These are phyloP conservation scores for Xylota segnis DNA, from an alignment of 2,888 invertebrate species.

Conservation along the genomic window DNA sequence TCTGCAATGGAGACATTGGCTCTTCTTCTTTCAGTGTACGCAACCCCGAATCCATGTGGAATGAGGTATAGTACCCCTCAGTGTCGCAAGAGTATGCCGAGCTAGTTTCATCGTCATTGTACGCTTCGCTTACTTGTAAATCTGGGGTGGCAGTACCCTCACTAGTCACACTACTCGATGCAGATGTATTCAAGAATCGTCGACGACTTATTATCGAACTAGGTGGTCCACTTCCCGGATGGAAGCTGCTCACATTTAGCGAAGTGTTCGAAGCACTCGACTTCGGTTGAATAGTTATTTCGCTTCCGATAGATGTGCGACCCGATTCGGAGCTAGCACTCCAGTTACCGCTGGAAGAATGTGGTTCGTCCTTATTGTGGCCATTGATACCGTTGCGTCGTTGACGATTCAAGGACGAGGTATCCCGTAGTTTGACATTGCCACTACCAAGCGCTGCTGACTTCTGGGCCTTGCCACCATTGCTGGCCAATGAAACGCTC, in stretches of 20 bases:
- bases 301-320: slow-evolving; percentile 93
- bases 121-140: slow-evolving; percentile 88
- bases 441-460: slow-evolving; percentile 79
- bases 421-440: slow-evolving; percentile 90
- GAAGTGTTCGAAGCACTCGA: slow-evolving; percentile 90
- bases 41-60: slow-evolving; percentile 97
- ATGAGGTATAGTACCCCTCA: slow-evolving; percentile 98
- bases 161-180: slow-evolving; percentile 93
- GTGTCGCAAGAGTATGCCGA: slow-evolving; percentile 98
- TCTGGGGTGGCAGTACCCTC: slow-evolving; percentile 94
- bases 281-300: slow-evolving; percentile 90
- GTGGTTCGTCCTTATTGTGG: slow-evolving; percentile 90
- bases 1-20: slow-evolving; percentile 90
- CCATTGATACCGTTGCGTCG: slow-evolving; percentile 87
- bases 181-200: slow-evolving; percentile 89
- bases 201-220: slow-evolving; percentile 89
- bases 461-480: slow-evolving; percentile 84
- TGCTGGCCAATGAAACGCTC: slow-evolving; percentile 85
- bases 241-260: slow-evolving; percentile 86
- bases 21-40: slow-evolving; percentile 93
- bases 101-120: slow-evolving; percentile 93
- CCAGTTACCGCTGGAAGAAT: slow-evolving; percentile 97
- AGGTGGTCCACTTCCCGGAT: slow-evolving; percentile 86
- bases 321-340: slow-evolving; percentile 96
- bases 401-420: slow-evolving; percentile 89